Base-by-base conservation (phyloP, 2,797 vertebrate genomes). In the Clangula hyemalis region DNA sequence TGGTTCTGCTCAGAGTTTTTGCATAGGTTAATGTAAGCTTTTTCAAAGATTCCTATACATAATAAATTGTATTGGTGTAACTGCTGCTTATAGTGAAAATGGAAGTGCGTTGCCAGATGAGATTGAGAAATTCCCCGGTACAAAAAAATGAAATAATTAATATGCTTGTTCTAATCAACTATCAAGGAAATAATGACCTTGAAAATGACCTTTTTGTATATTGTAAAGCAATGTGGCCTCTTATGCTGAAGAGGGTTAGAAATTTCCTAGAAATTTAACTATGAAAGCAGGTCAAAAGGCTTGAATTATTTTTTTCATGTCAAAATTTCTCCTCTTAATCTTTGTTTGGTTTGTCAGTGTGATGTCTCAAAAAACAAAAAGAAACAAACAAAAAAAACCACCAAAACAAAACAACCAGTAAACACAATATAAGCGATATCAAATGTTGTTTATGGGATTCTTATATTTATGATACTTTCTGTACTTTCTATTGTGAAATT, bases 271-370 rank as follows among this genome's bases (percentile, higher is more conserved):
- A 94, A 57, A n/a, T 96, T 66, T 93, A 85, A 58, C 87, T 96
- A 49, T 53, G 88, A 93, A 94, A 95, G 78, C 83, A 89, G 36
- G 34, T 77, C 74, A 90, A 91, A 87, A 87, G 81, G 19, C 85
- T 89, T 85, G 69, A 92, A 86, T 53, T 78, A 53, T 94, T 95
- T 94, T 87, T 69, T 83, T 97, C 56, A 30, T 69, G 61, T 79
- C 64, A 82, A 86, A 94, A 93, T 87, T 94, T 95, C 61, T 91
- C 11, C 78, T 93, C 41, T 89, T 91, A 56, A 94, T 93, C 75
- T 92, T 95, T 92, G 34, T 87, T 73, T 81, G 39, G 14, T 71
- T 96, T 95, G 39, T 95, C 87, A 88, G 21, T 91, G 69, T 92
- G 85, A 92, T 74, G 41, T 81, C 74, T 93, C 18, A 54, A 30